These are phyloP conservation scores for Halesus radiatus DNA, from an alignment of 1,140 invertebrate genomes.

Conservation along the genomic window DNA sequence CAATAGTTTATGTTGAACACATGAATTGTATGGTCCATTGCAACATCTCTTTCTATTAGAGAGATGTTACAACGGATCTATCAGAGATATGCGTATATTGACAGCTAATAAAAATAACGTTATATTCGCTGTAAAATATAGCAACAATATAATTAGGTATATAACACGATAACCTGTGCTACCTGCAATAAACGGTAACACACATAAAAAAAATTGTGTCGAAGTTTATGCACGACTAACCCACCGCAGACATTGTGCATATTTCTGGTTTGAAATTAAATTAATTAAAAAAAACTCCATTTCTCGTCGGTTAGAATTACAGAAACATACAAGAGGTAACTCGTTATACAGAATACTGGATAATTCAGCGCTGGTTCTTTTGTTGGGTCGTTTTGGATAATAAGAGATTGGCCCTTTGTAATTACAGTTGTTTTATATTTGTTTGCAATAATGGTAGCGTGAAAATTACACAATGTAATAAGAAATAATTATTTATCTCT, in stretches of 20 bases:
- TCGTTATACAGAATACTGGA: not conserved
- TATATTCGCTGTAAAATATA: not conserved
- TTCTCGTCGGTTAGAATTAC: not conserved
- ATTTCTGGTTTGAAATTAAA: conserved; percentile 8
- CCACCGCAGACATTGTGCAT: conserved; percentile 27
- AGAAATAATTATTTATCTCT: too few relatives aligned
- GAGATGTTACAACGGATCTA: too few relatives aligned
- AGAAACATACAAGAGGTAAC: not conserved
- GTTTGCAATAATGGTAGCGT: too few relatives aligned
- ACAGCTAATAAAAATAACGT: too few relatives aligned
- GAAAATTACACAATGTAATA: too few relatives aligned
- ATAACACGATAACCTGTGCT: not conserved
- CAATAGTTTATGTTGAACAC: too few relatives aligned
- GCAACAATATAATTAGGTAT: not conserved
- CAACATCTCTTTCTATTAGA: too few relatives aligned
- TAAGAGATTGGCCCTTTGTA: too few relatives aligned
- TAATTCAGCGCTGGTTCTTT: not conserved
- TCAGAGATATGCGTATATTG: too few relatives aligned
- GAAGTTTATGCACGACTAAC: conserved; percentile 18
- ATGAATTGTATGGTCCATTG: too few relatives aligned
- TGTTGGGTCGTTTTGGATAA: not conserved
- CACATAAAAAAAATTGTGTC: not conserved
- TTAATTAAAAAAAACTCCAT: too few relatives aligned
- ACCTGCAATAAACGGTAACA: not conserved
- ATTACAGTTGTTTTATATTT: too few relatives aligned